Evolutionary conservation across 2,888 invertebrate species (phyloP), one percentile per base, ranked within the genome.

Genomic region (Diarsia mendica): DNA sequence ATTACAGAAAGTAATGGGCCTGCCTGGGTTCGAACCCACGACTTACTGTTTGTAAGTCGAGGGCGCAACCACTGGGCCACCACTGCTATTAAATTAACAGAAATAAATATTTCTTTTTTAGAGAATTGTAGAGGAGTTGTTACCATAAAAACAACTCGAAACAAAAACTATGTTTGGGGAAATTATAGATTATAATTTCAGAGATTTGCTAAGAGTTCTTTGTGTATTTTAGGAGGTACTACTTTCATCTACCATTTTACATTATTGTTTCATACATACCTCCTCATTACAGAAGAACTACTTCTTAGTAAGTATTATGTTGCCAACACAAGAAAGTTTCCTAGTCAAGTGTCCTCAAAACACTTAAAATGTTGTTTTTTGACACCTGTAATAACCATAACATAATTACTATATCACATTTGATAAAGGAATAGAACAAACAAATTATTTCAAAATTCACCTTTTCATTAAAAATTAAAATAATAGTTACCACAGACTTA

Each of bases 401-500:
- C 2, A 65, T 15, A n/a, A 60, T 69, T 53, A 68, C 5, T 61
- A 46, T 33, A 39, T 15, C 23, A 51, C 11, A 63, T 61, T 66
- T 33, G 4, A n/a, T 60, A n/a, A 15, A 64, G 49, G 33, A 44
- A 18, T 63, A 44, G 11, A 23, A 64, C 11, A 46, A 72, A 67
- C 8, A 70, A 75, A 73, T n/a, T 66, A 84, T 58, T 69, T 67
- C 33, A 80, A 33, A 72, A 70, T 69, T n/a, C 33, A 77, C 71
- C 77, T 81, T 69, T 65, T 71, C 64, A 84, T 76, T 61, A 78
- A 65, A 67, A 72, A 77, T 77, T 44, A 60, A 85, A 83, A 79
- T 79, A 82, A 87, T 85, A 87, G 84, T 88, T 88, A 88, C 84
- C 88, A 86, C 85, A 87, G 84, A 82, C 85, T 81, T 87, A 85